phyloP scores from a whole-genome alignment of 2,113 vertebrate species.

The Aythya baeri region DNA sequence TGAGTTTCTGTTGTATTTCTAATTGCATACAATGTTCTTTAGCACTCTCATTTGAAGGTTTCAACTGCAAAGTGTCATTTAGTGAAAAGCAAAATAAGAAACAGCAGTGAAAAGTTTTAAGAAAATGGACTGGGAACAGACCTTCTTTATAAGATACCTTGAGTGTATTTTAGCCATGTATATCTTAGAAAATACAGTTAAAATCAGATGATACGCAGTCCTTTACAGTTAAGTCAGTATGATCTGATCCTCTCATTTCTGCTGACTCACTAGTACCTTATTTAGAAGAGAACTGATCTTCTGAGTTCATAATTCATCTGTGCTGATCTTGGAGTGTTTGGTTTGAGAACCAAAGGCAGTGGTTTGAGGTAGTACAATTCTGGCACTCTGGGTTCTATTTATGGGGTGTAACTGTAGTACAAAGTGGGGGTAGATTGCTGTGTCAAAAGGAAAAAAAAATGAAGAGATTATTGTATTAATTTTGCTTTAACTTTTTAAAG shows the following conservation, averaged over 20 bases:
- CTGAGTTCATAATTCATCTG: neutral
- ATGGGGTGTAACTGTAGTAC: neutral
- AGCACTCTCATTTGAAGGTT: neutral
- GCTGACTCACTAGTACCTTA: neutral
- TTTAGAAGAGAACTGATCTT: neutral
- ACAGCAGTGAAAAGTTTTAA: neutral
- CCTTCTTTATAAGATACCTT: neutral
- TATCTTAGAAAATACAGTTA: neutral
- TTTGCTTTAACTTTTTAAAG: neutral
- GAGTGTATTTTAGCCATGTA: neutral
- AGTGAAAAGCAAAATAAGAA: neutral
- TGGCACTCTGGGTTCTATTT: neutral
- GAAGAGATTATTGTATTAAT: neutral
- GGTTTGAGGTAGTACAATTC: neutral
- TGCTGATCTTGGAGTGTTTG: neutral
- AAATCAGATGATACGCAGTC: neutral
- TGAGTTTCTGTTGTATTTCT: neutral
- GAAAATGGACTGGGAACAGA: neutral
- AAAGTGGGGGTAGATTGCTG: neutral
- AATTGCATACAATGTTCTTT: neutral
- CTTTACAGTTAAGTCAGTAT: neutral
- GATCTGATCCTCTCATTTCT: neutral
- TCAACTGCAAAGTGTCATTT: neutral
- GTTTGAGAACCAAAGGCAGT: neutral
- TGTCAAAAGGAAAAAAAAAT: neutral